Base-by-base conservation (phyloP, 2,113 vertebrate genomes). In the Hemicordylus capensis region DNA sequence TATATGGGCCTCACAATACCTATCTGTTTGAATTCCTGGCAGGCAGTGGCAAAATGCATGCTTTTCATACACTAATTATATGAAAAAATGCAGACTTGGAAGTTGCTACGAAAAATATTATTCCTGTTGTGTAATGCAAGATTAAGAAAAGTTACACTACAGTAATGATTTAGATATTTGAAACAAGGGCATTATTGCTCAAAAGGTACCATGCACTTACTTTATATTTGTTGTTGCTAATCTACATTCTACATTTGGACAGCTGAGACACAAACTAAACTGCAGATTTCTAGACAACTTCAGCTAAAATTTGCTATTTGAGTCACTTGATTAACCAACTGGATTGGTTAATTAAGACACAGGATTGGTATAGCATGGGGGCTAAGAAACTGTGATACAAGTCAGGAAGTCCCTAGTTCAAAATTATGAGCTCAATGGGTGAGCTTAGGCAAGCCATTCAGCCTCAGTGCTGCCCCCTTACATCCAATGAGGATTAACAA, bases 11-110 rank as follows among this genome's bases (percentile, higher is more conserved):
- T 17, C 44, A 84, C 39, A 89, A 76, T 34, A 72, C 42, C 42
- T 54, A 88, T 42, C 39, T 80, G 14, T 72, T 14, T 79, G 6
- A 87, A 81, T 81, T 90, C 88, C 63, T 81, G 67, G 31, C 9
- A 88, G 48, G 59, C 4, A 76, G 19, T 20, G 88, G 51, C 63
- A 89, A 92, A 92, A 89, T 22, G 37, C 7, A 10, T 39, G n/a
- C 64, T 12, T 85, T 64, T 72, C 82, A 31, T 74, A 84, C 74
- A 78, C 61, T 8, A 75, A 42, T 61, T 81, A 80, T 12, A 51
- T 79, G 77, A 37, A 88, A 10, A 69, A 81, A 81, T 56, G 89
- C 87, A 82, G 58, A 58, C 42, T 80, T 81, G 42, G 63, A 89
- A 89, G 76, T 24, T 67, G 1, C 6, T 42, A 81, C 44, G 76